These are phyloP conservation scores for Pimephales promelas DNA, from an alignment of 2,113 vertebrate genomes.

Conservation along the genomic window DNA sequence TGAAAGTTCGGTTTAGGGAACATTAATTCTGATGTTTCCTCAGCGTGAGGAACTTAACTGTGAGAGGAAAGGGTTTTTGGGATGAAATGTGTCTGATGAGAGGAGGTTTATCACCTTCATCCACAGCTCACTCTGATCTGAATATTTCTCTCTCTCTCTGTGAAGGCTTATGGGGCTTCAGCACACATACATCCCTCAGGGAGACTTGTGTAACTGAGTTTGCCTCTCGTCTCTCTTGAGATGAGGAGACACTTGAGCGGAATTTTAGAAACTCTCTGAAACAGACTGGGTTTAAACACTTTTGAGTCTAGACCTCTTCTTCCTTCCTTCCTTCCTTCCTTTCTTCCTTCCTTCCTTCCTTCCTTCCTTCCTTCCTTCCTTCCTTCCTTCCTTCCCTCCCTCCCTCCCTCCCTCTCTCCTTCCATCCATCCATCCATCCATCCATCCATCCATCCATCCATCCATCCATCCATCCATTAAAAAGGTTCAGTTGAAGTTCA, in stretches of 20 bases:
- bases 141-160: neutral
- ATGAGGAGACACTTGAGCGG: constrained; percentile 8
- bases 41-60: neutral
- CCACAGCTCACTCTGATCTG: constrained; percentile 16
- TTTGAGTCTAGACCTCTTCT: neutral
- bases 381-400: neutral
- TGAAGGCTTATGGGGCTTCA: constrained; percentile 32
- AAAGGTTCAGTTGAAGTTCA: neutral
- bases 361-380: neutral
- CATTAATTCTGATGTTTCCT: constrained; percentile 8
- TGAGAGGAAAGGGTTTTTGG: neutral
- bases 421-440: neutral
- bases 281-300: neutral
- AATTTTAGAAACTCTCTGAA: constrained; percentile 20
- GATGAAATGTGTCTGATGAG: constrained; percentile 4
- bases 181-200: constrained; percentile 10
- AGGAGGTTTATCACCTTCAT: constrained; percentile 11
- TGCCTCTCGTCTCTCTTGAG: constrained; percentile 35
- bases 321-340: neutral
- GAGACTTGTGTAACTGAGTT: constrained; percentile 25
- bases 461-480: no score
- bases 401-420: neutral
- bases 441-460: neutral
- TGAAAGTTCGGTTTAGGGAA: constrained; percentile 23
- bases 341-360: neutral